Evolutionary conservation across 1,140 invertebrate genomes (phyloP).

Genomic region (Calephelis nemesis): DNA sequence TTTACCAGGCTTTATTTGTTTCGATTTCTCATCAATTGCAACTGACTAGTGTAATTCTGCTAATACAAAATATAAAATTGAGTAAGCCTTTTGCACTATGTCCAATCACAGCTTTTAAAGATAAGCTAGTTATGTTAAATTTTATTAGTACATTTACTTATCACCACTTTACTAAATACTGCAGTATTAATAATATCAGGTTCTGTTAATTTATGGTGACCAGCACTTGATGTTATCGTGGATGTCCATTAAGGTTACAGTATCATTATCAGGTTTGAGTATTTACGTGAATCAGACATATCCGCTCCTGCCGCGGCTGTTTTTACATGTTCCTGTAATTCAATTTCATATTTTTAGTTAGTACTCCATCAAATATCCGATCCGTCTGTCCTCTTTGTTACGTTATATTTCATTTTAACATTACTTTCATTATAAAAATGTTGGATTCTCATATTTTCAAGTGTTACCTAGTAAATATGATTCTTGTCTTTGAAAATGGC

Average conservation of each 20-base stretch:
- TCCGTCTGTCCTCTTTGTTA: not conserved
- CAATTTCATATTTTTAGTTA: conserved; percentile 3
- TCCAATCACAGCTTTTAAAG: no score
- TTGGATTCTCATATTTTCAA: no score
- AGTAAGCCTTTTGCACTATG: no score
- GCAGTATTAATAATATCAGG: conserved; percentile 5
- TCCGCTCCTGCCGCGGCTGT: conserved; percentile 5
- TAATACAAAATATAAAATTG: no score
- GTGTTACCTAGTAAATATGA: no score
- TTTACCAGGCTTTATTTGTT: no score
- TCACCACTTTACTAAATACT: not conserved
- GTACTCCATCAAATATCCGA: not conserved
- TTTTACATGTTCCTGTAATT: conserved; percentile 13
- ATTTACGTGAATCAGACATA: not conserved
- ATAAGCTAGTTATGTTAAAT: no score
- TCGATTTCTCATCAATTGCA: no score
- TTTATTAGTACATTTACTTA: not conserved
- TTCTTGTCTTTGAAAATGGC: no score
- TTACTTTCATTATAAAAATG: not conserved
- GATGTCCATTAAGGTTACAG: conserved; percentile 12
- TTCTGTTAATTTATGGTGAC: not conserved
- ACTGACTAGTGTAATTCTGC: no score
- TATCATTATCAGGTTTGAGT: not conserved
- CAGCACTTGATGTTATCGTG: conserved; percentile 6
- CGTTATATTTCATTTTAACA: not conserved